Base-by-base conservation (phyloP, 64 coral and sea anemone genomes). In the Porites australiensis region DNA sequence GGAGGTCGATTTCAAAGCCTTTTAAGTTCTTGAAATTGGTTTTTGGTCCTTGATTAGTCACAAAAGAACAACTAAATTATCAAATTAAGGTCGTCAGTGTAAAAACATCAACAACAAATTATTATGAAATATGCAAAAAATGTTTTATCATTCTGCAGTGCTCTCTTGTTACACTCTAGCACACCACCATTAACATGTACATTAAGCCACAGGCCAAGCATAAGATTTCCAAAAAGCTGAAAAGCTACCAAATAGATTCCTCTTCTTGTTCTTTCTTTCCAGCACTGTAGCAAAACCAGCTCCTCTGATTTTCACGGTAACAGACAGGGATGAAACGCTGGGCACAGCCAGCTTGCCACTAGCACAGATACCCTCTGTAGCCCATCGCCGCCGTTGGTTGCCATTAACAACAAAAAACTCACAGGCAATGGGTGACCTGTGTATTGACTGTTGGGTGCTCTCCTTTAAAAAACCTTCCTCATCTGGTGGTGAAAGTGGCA, bases 361-460 rank as follows among this genome's bases (percentile, higher is more conserved):
- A 5, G 76, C 88, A 51, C 88, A 94, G 64, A 55, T 99, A 18
- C 98, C 98, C 43, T 96, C 98, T n/a, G 98, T 92, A 13, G 98
- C 94, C 22, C 98, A 99, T 79, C 92, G 92, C 45, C 83, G 98
- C 11, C 82, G 98, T 23, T 99, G 98, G 98, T 67, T 99, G 70
- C 94, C 98, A 20, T 59, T 99, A 66, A 94, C 82, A 52, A 91
- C 50, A 74, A 93, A 94, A 94, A 75, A 93, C 14, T 63, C 86
- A 27, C 91, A 83, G 57, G 91, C 89, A 4, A 95, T 81, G 11
- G 94, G 98, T 1, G 98, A 99, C 85, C 54, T 99, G 45, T 99
- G 98, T 60, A 87, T 99, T 27, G 98, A 99, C 55, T 99, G 98
- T 64, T 99, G 98, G 98, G 88, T 91, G 0, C 85, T 91, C 50